A percentile compares a stretch with the other conserved stretches of the same genome.
These are phyloP conservation scores for Gastrophysa polygoni DNA, from an alignment of 2,888 invertebrate species.

Conservation along the genomic window DNA sequence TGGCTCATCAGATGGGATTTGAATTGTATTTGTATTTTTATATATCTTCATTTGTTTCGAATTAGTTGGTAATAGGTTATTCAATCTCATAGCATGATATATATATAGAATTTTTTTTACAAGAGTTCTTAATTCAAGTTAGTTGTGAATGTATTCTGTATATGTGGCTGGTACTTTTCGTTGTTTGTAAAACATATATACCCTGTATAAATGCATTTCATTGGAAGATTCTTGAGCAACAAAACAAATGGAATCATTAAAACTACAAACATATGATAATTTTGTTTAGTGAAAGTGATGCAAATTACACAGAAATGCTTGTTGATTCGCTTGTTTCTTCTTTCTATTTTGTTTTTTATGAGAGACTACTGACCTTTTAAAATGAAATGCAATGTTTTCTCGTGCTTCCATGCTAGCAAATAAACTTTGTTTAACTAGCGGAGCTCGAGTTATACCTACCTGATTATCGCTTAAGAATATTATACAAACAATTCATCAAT, in stretches of 20 bases:
- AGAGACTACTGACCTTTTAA: constrained; percentile 19
- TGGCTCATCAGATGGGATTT: no score
- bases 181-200: no score
- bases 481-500: constrained; percentile 6
- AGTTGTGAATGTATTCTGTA: no score
- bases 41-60: no score
- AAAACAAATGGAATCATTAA: constrained; percentile 1
- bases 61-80: no score
- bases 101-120: no score
- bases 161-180: no score
- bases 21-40: no score
- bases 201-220: not conserved
- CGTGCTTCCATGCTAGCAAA: constrained; percentile 2
- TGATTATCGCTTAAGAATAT: constrained; percentile 7
- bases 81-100: no score
- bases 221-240: not conserved
- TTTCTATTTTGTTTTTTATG: constrained; percentile 14
- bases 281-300: constrained; percentile 13
- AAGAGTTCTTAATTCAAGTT: no score
- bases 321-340: constrained; percentile 8
- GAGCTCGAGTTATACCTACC: not conserved
- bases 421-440: constrained; percentile 10
- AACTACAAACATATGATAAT: constrained; percentile 3
- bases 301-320: constrained; percentile 1
- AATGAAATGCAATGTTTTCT: constrained; percentile 5